phyloP scores from a whole-genome alignment of 2,797 vertebrate species.

The Megalops cyprinoides region DNA sequence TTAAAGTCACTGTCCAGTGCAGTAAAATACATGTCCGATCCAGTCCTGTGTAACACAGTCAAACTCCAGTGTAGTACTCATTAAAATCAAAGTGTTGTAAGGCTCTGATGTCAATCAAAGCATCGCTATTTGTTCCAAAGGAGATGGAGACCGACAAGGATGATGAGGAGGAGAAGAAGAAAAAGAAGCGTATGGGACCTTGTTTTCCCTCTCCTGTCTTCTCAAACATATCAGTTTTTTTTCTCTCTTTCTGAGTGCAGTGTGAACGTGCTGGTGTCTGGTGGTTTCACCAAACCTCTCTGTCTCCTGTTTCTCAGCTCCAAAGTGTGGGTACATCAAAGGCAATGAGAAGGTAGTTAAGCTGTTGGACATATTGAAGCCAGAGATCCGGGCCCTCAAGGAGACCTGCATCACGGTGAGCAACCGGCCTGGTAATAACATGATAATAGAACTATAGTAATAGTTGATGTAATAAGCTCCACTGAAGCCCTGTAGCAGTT shows the following conservation, averaged over 20 bases:
- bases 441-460: background rate
- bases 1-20: background rate
- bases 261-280: background rate
- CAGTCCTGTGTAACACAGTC: too few species aligned
- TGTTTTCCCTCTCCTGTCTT: background rate
- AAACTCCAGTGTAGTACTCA: too few species aligned
- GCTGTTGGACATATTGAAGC: conserved; percentile 78
- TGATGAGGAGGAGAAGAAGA: conserved; percentile 82
- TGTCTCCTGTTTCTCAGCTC: conserved; percentile 64
- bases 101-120: too few species aligned
- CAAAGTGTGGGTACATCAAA: conserved; percentile 85
- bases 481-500: too few species aligned
- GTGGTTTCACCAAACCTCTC: background rate
- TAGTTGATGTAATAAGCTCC: too few species aligned
- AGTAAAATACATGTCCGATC: background rate
- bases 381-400: conserved; percentile 82
- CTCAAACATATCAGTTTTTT: background rate
- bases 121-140: conserved; percentile 46
- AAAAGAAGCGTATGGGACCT: conserved; percentile 68
- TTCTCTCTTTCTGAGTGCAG: background rate
- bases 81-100: too few species aligned
- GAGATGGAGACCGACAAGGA: conserved; percentile 85
- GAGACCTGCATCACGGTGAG: conserved; percentile 83
- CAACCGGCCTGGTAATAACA: background rate
- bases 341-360: conserved; percentile 78